phyloP scores from a whole-genome alignment of 1,140 invertebrate genomes.

The Phymorhynchus buccinoides region DNA sequence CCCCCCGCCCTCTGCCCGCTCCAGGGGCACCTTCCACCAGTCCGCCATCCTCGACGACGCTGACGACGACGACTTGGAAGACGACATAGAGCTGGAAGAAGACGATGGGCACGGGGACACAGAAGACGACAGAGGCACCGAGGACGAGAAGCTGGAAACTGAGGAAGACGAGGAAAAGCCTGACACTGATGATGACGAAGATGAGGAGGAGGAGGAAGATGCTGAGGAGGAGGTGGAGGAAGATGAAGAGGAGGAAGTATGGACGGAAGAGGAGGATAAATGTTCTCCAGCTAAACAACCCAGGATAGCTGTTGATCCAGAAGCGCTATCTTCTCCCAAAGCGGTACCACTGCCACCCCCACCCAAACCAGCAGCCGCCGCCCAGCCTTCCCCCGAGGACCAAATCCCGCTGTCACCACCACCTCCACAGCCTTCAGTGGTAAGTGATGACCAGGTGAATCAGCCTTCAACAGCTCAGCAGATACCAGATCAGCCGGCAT shows the following conservation, averaged over 20 bases:
- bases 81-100: constrained; percentile 28
- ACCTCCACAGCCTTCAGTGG: not conserved
- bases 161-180: not conserved
- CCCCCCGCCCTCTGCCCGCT: constrained; percentile 4
- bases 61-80: not conserved
- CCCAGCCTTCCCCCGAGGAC: not conserved
- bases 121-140: constrained; percentile 13
- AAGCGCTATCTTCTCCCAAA: not conserved
- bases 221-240: constrained; percentile 19
- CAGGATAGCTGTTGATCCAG: not conserved
- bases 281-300: not conserved
- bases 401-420: not conserved
- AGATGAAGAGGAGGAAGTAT: constrained; percentile 14
- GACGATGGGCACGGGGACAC: constrained; percentile 11
- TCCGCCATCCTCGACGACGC: not conserved
- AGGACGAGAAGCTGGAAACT: not conserved
- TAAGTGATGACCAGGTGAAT: not conserved
- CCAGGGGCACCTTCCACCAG: not conserved
- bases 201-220: constrained; percentile 27
- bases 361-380: not conserved
- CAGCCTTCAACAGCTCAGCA: not conserved
- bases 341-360: not conserved
- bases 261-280: not conserved
- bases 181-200: not conserved
- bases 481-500: no score